phyloP scores from a whole-genome alignment of 2,797 vertebrate species.

The Phrynocephalus guinanensis region DNA sequence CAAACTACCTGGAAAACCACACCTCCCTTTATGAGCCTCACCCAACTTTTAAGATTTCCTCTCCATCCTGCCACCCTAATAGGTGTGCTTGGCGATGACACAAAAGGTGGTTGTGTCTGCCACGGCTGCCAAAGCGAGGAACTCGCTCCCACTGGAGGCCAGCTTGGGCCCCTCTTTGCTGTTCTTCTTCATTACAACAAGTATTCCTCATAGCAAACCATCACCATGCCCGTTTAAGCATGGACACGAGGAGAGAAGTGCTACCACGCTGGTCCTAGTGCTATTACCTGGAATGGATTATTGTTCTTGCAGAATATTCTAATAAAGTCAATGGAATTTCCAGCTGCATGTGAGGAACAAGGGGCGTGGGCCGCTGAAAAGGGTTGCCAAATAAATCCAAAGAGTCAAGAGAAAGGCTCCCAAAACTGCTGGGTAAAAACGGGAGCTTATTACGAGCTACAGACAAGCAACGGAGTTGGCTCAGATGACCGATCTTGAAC shows the following conservation, averaged over 20 bases:
- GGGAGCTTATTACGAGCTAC: conserved; percentile 91
- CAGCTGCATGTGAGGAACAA: conserved; percentile 87
- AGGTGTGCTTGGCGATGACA: too few relatives aligned
- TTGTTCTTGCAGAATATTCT: conserved; percentile 85
- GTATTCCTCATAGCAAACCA: background rate
- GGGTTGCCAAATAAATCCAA: conserved; percentile 94
- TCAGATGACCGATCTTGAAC: conserved; percentile 85
- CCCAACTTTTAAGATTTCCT: too few relatives aligned
- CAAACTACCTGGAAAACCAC: too few relatives aligned
- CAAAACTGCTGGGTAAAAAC: conserved; percentile 88
- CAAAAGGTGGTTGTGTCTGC: too few relatives aligned
- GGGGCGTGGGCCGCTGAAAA: conserved; percentile 84
- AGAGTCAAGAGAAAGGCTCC: conserved; percentile 88
- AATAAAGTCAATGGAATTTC: conserved; percentile 88
- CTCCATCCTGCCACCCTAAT: too few relatives aligned
- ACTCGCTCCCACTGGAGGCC: too few relatives aligned
- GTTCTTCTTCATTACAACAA: too few relatives aligned
- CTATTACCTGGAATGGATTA: conserved; percentile 85
- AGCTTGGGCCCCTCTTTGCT: too few relatives aligned
- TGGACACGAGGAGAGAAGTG: background rate
- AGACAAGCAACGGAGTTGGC: conserved; percentile 86
- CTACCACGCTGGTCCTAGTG: rapidly evolving
- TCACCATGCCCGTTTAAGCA: background rate
- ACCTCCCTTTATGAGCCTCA: too few relatives aligned
- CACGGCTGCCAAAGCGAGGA: too few relatives aligned